Conservation (phyloP, 1,140 invertebrate genomes). For the Trypoxylus dichotomus region DNA sequence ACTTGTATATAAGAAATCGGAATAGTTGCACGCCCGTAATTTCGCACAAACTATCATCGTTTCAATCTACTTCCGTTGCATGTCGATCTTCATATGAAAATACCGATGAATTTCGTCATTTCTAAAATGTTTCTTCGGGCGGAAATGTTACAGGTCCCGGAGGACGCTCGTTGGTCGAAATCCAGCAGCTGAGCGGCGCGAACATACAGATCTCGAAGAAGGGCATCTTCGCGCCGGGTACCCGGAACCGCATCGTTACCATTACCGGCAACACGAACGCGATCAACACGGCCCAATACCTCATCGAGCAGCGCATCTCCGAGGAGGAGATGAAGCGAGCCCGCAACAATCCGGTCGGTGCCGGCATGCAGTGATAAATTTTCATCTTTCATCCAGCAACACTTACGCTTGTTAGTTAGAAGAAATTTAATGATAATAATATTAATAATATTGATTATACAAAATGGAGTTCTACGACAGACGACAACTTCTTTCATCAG, state of each 20-base stretch:
- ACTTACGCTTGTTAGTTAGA: constrained; percentile 21
- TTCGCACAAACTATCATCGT: too few relatives aligned
- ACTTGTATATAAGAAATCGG: too few relatives aligned
- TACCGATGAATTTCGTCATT: neutral
- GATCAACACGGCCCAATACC: constrained; percentile 87
- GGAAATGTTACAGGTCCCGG: constrained; percentile 69
- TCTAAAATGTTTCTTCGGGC: neutral
- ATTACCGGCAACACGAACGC: constrained; percentile 86
- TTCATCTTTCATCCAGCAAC: constrained; percentile 4
- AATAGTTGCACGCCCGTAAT: too few relatives aligned
- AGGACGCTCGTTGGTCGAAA: constrained; percentile 93
- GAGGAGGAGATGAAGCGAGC: constrained; percentile 94
- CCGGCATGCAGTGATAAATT: constrained; percentile 54
- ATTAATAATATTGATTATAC: neutral
- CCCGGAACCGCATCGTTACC: constrained; percentile 95
- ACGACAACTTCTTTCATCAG: constrained; percentile 19
- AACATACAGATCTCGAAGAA: constrained; percentile 99
- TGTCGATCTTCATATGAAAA: too few relatives aligned
- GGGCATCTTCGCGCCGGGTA: constrained; percentile 94
- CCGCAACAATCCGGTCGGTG: constrained; percentile 79
- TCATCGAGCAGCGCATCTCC: constrained; percentile 93
- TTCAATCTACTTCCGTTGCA: too few relatives aligned
- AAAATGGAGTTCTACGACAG: neutral
- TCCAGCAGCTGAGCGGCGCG: constrained; percentile 94
- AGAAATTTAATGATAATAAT: constrained; percentile 8